Percentiles rank a stretch among this genome's conserved stretches.
Evolutionary conservation across 2,888 invertebrate species (phyloP).

Genomic region (Mayetiola destructor): DNA sequence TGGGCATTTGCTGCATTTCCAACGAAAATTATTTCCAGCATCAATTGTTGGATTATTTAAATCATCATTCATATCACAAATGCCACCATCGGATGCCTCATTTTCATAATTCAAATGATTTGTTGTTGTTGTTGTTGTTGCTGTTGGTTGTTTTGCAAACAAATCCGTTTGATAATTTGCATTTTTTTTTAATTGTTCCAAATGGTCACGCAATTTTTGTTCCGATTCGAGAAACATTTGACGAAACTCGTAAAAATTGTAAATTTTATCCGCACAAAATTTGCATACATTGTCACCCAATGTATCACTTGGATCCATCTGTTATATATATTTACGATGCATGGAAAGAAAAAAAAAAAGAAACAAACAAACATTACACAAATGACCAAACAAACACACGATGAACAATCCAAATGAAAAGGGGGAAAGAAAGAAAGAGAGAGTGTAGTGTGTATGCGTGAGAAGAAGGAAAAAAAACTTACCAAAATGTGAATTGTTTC

Average conservation of each 20-base stretch:
- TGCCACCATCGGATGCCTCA: too few species aligned
- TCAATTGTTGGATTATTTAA: too few species aligned
- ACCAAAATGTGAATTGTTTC: conserved; percentile 2
- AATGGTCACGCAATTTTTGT: background rate
- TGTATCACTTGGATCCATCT: conserved; percentile 3
- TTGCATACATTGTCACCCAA: background rate
- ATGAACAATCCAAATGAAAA: too few species aligned
- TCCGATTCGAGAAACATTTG: conserved; percentile 10
- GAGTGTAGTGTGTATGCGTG: background rate
- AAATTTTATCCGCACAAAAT: conserved; percentile 9
- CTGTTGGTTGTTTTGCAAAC: background rate
- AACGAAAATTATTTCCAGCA: too few species aligned
- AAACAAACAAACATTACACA: background rate
- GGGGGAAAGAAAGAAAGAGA: background rate
- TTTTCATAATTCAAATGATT: background rate
- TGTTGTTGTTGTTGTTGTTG: background rate
- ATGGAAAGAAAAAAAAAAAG: background rate
- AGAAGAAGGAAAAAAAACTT: background rate
- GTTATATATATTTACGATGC: too few species aligned
- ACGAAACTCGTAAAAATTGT: conserved; percentile 3
- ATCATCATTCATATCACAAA: too few species aligned
- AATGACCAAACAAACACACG: too few species aligned
- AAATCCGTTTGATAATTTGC: conserved; percentile 2
- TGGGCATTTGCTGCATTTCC: background rate
- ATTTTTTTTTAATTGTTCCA: background rate